Conservation (phyloP, 2,797 vertebrate genomes). For the Paratrypauchen microcephalus region DNA sequence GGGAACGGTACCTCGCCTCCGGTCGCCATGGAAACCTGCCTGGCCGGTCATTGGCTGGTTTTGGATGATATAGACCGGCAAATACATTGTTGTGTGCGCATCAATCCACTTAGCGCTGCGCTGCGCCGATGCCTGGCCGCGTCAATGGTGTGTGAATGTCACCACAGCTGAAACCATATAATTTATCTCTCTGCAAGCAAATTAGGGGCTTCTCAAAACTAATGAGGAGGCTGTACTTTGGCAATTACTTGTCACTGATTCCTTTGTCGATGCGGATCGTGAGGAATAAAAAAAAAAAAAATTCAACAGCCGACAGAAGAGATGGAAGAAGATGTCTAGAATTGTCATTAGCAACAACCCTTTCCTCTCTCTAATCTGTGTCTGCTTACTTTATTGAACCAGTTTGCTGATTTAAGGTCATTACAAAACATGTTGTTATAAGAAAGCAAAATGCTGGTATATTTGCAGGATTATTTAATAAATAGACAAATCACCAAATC, state of each 20-base stretch:
- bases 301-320: slow-evolving; percentile 4
- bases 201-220: slow-evolving; percentile 33
- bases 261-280: slow-evolving; percentile 8
- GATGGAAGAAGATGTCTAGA: slow-evolving; percentile 7
- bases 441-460: too few relatives aligned
- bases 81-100: slow-evolving; percentile 40
- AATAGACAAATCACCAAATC: too few relatives aligned
- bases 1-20: slow-evolving; percentile 67
- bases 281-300: slow-evolving; percentile 3
- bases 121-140: not conserved
- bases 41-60: slow-evolving; percentile 65
- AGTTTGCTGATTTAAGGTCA: too few relatives aligned
- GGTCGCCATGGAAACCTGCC: slow-evolving; percentile 79
- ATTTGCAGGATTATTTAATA: too few relatives aligned
- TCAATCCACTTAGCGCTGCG: slow-evolving; percentile 43
- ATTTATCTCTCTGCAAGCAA: slow-evolving; percentile 18
- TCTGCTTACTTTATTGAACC: not conserved
- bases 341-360: not conserved
- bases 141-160: slow-evolving; percentile 17
- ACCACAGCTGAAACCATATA: slow-evolving; percentile 27
- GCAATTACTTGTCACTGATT: slow-evolving; percentile 20
- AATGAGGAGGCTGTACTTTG: slow-evolving; percentile 14
- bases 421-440: too few relatives aligned
- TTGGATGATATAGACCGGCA: slow-evolving; percentile 59
- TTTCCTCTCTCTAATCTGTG: not conserved